Conservation (phyloP, 2,113 vertebrate genomes). For the Ceratotherium simum region DNA sequence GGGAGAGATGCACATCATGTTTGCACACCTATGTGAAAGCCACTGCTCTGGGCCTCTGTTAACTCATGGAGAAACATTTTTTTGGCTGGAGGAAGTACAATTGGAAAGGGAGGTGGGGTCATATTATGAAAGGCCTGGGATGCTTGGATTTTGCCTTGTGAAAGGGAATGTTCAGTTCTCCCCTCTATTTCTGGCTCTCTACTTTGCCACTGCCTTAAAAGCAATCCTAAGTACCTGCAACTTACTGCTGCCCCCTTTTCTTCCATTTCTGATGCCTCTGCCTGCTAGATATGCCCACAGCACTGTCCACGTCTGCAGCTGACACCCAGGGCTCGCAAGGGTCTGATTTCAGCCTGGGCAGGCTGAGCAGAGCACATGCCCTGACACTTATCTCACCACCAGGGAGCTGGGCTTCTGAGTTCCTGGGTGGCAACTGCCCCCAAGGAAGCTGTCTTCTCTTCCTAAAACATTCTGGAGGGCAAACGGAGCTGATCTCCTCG, state of each 20-base stretch:
- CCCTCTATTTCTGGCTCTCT: conserved; percentile 13
- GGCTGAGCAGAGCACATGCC: neutral
- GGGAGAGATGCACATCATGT: neutral
- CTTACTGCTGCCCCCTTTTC: neutral
- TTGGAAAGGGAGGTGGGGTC: neutral
- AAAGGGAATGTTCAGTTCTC: neutral
- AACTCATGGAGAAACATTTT: neutral
- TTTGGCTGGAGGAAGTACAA: neutral
- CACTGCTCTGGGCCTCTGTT: neutral
- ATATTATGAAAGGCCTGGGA: neutral
- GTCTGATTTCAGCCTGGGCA: conserved; percentile 42
- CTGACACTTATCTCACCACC: neutral
- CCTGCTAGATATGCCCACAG: neutral
- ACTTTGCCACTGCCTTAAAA: neutral
- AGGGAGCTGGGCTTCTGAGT: neutral
- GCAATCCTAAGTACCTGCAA: neutral
- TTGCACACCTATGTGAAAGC: too few species aligned
- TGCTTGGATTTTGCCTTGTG: neutral
- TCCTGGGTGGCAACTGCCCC: neutral
- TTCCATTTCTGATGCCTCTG: neutral
- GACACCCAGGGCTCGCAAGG: neutral
- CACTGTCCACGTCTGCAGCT: neutral
- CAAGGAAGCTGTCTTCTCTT: neutral
- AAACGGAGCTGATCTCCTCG: neutral
- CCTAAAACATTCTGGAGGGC: neutral